Base-by-base conservation (phyloP, 2,113 vertebrate genomes). In the Noctilio leporinus region DNA sequence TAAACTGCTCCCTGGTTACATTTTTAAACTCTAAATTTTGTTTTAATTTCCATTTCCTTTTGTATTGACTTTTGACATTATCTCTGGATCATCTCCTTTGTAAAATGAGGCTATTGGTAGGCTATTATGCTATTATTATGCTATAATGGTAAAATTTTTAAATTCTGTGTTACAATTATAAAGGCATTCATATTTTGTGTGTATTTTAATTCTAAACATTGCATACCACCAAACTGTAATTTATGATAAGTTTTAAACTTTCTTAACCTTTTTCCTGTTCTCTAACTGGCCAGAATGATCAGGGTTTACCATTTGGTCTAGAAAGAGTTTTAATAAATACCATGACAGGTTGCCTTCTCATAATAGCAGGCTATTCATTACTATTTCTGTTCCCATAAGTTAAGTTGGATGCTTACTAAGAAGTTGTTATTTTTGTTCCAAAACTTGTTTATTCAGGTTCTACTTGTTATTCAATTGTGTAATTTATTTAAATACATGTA, bases 401-500 rank as follows among this genome's bases (percentile, higher is more conserved):
- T 88, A 81, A 82, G 70, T 67, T 28, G n/a, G 85, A 67, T 82
- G 51, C 30, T 95, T 70, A 80, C 5, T 28, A 81, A 70, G 70
- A 84, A 76, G 55, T 49, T 69, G 11, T 43, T 93, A 67, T 87
- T 85, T 94, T 94, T 91, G 64, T 45, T 53, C 45, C 45, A 38
- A 91, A 80, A 59, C 17, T 81, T 89, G 26, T 84, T 92, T 75
- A 51, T 82, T 89, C 53, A 93, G 40, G 40, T 76, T 85, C 16
- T 81, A 65, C 49, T 93, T 94, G 26, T 59, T 95, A 33, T 75
- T 96, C 17, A 89, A 47, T 92, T 92, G 67, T 87, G 11, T 73
- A 89, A 73, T 93, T 83, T 93, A 95, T 75, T 92, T 78, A 92
- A 72, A 59, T 96, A 57, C 59, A 45, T 30, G 14, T 90, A 65